A percentile compares a stretch with the other conserved stretches of the same genome.
These are phyloP conservation scores for Lomographa bimaculata DNA, from an alignment of 2,888 invertebrate species.

Conservation along the genomic window DNA sequence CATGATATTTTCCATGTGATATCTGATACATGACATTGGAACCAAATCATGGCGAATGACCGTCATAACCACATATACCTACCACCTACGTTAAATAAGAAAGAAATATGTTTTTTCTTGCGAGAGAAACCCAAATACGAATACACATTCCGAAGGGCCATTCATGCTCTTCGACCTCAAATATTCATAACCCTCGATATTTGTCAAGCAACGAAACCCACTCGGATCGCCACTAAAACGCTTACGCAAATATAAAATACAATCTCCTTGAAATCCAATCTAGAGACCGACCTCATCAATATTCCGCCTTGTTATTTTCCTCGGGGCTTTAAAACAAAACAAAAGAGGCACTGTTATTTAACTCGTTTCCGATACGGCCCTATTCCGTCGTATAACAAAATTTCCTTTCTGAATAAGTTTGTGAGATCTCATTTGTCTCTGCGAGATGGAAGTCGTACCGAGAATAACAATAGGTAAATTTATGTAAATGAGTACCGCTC, in stretches of 20 bases:
- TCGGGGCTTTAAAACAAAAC: constrained; percentile 64
- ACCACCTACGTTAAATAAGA: no score
- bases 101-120: no score
- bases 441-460: constrained; percentile 57
- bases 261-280: constrained; percentile 51
- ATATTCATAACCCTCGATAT: constrained; percentile 26
- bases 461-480: constrained; percentile 81
- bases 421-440: constrained; percentile 59
- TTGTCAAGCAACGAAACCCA: constrained; percentile 39
- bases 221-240: constrained; percentile 44
- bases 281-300: constrained; percentile 62
- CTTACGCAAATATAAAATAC: constrained; percentile 51
- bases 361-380: constrained; percentile 81
- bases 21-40: no score
- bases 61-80: no score
- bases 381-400: constrained; percentile 71
- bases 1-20: no score
- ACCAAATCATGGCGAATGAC: no score
- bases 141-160: background rate
- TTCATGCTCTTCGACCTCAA: constrained; percentile 11
- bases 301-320: constrained; percentile 74
- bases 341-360: constrained; percentile 75
- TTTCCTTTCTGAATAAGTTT: constrained; percentile 61
- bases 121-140: background rate
- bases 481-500: constrained; percentile 76